A percentile compares a stretch with the other conserved stretches of the same genome.
phyloP scores from a whole-genome alignment of 2,888 invertebrate species.

The Ptilodon capucinus region DNA sequence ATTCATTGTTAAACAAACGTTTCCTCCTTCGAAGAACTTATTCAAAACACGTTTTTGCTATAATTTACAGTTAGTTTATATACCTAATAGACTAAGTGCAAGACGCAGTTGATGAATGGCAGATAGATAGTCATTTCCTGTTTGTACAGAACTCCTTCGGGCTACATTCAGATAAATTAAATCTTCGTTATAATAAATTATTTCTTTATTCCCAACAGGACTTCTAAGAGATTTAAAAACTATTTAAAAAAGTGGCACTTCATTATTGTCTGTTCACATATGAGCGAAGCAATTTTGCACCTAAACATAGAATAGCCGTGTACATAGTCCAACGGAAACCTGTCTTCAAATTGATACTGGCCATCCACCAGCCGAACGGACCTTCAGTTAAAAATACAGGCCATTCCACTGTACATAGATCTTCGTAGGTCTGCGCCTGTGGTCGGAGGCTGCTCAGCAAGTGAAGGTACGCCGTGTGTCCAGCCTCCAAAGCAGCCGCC shows the following conservation, averaged over 20 bases:
- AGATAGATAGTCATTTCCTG: background rate
- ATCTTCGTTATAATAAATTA: no score
- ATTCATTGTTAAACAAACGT: background rate
- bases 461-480: conserved; percentile 64
- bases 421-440: conserved; percentile 68
- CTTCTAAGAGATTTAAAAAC: conserved; percentile 1
- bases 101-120: background rate
- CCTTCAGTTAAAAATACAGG: conserved; percentile 42
- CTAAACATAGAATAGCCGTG: conserved; percentile 40
- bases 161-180: no score
- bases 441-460: conserved; percentile 62
- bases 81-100: background rate
- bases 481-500: conserved; percentile 68
- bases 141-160: no score
- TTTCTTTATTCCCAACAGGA: conserved; percentile 8
- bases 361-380: conserved; percentile 39
- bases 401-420: conserved; percentile 43
- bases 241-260: no score
- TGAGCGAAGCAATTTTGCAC: conserved; percentile 37
- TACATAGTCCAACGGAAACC: conserved; percentile 42
- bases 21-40: background rate
- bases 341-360: conserved; percentile 48
- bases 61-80: background rate
- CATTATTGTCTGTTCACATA: conserved; percentile 31
- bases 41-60: background rate